phyloP scores from a whole-genome alignment of 1,140 invertebrate genomes.

The Saccostrea glomerata region DNA sequence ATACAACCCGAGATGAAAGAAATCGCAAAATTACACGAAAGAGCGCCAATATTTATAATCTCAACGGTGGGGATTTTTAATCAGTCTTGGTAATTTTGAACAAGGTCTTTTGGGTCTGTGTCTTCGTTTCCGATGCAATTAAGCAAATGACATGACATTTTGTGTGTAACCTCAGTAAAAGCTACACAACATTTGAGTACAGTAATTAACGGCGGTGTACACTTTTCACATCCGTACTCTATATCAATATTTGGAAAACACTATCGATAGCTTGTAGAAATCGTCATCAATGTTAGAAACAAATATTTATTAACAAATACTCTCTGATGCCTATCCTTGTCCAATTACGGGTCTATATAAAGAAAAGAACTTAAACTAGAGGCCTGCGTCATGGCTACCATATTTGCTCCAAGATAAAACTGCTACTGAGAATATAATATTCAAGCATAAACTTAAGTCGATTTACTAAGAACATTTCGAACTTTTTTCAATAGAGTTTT shows the following conservation, averaged over 20 bases:
- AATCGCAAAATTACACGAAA: background rate
- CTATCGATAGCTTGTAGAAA: background rate
- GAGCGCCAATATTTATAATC: constrained; percentile 20
- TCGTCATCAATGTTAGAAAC: background rate
- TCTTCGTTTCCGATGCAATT: constrained; percentile 24
- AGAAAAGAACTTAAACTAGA: too few species aligned
- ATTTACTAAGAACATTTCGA: too few species aligned
- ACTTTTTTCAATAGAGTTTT: too few species aligned
- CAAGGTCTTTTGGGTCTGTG: background rate
- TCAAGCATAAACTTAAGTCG: too few species aligned
- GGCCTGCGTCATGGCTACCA: too few species aligned
- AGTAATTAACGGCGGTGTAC: background rate
- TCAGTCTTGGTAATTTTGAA: constrained; percentile 1
- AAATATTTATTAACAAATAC: constrained; percentile 28
- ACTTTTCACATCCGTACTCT: background rate
- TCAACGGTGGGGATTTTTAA: background rate
- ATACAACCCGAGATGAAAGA: background rate
- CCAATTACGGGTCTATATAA: background rate
- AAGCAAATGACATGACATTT: constrained; percentile 9
- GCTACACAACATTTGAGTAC: background rate
- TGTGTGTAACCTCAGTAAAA: constrained; percentile 1
- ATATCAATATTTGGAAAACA: constrained; percentile 3
- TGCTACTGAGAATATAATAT: too few species aligned
- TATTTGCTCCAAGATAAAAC: too few species aligned
- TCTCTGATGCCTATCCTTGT: background rate